phyloP scores from a whole-genome alignment of 2,888 invertebrate species.

The Drosophila fulvimacula region DNA sequence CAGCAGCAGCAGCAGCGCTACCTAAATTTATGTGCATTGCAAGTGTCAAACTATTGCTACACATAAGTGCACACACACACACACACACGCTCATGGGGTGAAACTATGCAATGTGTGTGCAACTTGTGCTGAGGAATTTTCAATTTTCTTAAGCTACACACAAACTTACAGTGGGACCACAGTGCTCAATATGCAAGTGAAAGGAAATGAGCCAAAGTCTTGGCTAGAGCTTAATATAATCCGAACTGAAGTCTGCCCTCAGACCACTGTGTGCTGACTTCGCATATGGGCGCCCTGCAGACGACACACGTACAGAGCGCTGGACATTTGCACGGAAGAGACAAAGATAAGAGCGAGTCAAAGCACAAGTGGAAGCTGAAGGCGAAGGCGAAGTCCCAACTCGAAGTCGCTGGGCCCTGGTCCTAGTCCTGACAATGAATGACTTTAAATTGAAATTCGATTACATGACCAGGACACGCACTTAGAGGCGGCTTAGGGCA shows the following conservation, averaged over 20 bases:
- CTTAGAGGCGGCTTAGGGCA: constrained; percentile 76
- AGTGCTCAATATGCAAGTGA: not conserved
- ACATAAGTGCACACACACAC: constrained; percentile 39
- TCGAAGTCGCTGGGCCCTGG: constrained; percentile 19
- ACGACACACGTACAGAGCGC: constrained; percentile 11
- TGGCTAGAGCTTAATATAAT: no score
- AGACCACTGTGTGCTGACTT: constrained; percentile 27
- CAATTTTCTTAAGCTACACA: constrained; percentile 81
- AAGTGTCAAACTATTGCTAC: constrained; percentile 82
- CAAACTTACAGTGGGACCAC: constrained; percentile 30
- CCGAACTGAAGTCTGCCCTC: not conserved
- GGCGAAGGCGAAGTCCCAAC: constrained; percentile 14
- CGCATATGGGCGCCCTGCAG: constrained; percentile 45
- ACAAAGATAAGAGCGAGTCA: constrained; percentile 36
- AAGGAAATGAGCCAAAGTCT: not conserved
- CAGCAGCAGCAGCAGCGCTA: constrained; percentile 53
- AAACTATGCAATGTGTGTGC: constrained; percentile 37
- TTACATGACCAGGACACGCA: constrained; percentile 84
- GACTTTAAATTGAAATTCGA: constrained; percentile 83
- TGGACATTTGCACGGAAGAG: constrained; percentile 7
- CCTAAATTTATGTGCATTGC: constrained; percentile 71
- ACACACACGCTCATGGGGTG: constrained; percentile 9
- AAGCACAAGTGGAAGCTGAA: constrained; percentile 15
- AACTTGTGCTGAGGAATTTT: constrained; percentile 75
- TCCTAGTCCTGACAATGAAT: constrained; percentile 55